Percentiles rank a stretch among this genome's conserved stretches.
These are phyloP conservation scores for Papilio dardanus DNA, from an alignment of 1,140 invertebrate genomes.

Conservation along the genomic window DNA sequence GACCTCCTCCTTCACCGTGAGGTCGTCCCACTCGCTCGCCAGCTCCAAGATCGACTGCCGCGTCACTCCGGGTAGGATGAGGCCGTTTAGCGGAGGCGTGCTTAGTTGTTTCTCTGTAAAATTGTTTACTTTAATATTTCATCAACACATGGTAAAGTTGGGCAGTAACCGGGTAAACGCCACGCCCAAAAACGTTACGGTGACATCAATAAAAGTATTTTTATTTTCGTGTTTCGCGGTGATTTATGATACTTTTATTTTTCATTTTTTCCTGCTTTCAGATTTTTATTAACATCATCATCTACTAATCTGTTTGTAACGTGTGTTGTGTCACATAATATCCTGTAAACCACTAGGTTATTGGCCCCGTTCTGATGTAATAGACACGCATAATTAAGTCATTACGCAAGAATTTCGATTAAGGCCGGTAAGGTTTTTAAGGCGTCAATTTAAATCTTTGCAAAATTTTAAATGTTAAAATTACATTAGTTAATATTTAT, in stretches of 20 bases:
- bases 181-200: not conserved
- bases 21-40: constrained; percentile 92
- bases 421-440: not conserved
- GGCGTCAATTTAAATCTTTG: not conserved
- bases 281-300: no score
- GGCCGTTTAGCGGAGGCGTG: constrained; percentile 95
- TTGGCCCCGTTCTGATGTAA: not conserved
- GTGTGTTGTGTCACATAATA: not conserved
- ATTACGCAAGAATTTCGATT: not conserved
- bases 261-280: no score
- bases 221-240: not conserved
- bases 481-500: not conserved
- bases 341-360: not conserved
- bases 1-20: constrained; percentile 91
- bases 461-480: constrained; percentile 3
- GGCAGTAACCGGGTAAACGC: not conserved
- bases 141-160: not conserved
- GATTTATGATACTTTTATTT: no score
- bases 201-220: not conserved
- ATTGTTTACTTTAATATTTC: not conserved
- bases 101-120: constrained; percentile 93
- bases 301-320: not conserved
- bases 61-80: constrained; percentile 97
- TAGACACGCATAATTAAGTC: not conserved
- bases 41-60: constrained; percentile 94